Evolutionary conservation across 2,797 vertebrate genomes (phyloP), one percentile per base, ranked within the genome.

Genomic region (Peromyscus nudipes): DNA sequence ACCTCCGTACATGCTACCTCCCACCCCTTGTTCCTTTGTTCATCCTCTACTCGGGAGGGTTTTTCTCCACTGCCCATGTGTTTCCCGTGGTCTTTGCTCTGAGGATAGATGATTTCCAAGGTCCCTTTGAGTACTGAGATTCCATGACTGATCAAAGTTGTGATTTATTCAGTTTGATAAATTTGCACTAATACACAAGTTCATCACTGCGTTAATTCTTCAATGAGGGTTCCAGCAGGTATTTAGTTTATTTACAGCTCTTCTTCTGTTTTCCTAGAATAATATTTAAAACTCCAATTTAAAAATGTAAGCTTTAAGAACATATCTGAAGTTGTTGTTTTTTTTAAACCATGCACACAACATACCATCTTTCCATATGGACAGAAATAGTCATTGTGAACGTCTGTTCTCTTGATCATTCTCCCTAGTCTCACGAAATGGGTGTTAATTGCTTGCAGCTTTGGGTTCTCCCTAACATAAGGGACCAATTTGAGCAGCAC

Each of bases 371-470:
- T 97, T 84, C 94, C 86, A 94, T 89, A 79, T 96, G 86, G 85
- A 89, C 96, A 83, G 95, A 97, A 97, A 96, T 69, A 95, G 94
- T 94, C 91, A 16, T 93, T 94, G 81, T 57, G 93, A 96, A 82
- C 43, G 65, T 86, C 75, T 52, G 37, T 67, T 97, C 82, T 94
- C 82, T 95, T 43, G 46, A 71, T 94, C 57, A 40, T 77, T 94
- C 87, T 91, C 80, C 80, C 55, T 29, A 16, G 91, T 79, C 87
- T 95, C 88, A 57, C 96, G 96, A 92, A 97, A 57, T 87, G 25
- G 46, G 92, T 81, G 95, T 97, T 98, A 98, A 98, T 98, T 98
- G 98, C 95, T 97, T 98, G 94, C 92, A 96, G 96, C 92, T 96
- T 96, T 81, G 46, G 89, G 93, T 97, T 97, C 91, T 97, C 97